phyloP scores from a whole-genome alignment of 1,140 invertebrate genomes.

The Hyphantria cunea region DNA sequence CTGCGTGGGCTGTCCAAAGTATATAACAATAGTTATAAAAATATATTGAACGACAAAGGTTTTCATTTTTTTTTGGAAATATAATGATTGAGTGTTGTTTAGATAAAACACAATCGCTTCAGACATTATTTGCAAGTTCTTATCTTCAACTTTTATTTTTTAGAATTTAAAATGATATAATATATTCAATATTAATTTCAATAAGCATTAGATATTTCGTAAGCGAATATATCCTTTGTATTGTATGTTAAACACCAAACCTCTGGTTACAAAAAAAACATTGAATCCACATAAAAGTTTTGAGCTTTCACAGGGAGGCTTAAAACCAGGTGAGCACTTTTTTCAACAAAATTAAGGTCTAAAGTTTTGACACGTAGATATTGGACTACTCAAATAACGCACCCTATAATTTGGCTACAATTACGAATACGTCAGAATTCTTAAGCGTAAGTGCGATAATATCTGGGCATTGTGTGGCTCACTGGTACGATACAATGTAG shows the following conservation, averaged over 20 bases:
- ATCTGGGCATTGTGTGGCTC: slow-evolving; percentile 36
- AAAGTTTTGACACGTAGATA: slow-evolving; percentile 5
- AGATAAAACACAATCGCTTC: no score
- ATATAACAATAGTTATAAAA: not conserved
- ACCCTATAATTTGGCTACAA: slow-evolving; percentile 7
- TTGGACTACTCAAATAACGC: not conserved
- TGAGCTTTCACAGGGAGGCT: no score
- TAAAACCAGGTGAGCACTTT: not conserved
- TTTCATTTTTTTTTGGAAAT: not conserved
- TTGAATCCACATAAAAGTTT: no score
- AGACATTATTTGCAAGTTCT: no score
- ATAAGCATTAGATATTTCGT: no score
- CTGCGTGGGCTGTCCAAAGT: slow-evolving; percentile 3
- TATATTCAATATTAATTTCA: no score
- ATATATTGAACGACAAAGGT: not conserved
- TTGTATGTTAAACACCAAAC: no score
- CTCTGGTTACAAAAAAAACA: no score
- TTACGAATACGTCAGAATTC: slow-evolving; percentile 2
- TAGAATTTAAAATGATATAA: no score
- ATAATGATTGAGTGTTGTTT: no score
- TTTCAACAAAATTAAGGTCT: not conserved
- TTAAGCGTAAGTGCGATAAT: slow-evolving; percentile 27
- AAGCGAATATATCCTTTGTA: no score
- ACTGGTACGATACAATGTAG: slow-evolving; percentile 8
- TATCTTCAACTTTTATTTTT: no score